phyloP scores from a whole-genome alignment of 2,888 invertebrate species.

The Ochropacha duplaris region DNA sequence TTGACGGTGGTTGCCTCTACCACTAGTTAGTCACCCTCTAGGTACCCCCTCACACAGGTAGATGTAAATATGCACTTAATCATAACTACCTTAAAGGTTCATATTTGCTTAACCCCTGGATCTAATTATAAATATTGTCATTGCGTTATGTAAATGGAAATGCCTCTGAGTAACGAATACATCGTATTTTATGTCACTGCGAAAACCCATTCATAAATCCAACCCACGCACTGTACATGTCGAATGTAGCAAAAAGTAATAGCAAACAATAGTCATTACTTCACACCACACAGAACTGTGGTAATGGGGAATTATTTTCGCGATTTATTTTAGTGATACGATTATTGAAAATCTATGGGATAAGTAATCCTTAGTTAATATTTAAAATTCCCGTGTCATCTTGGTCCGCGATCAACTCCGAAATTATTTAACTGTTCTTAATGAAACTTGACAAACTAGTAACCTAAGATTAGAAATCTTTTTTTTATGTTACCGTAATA shows the following conservation, averaged over 20 bases:
- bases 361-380: no score
- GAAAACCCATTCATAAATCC: conserved; percentile 44
- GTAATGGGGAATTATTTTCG: background rate
- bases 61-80: background rate
- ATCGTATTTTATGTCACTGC: conserved; percentile 39
- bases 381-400: no score
- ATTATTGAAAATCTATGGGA: background rate
- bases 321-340: background rate
- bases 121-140: conserved; percentile 32
- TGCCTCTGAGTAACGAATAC: conserved; percentile 56
- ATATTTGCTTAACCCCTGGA: conserved; percentile 2
- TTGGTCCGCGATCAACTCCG: no score
- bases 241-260: background rate
- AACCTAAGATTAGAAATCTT: no score
- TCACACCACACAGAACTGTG: background rate
- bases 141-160: conserved; percentile 64
- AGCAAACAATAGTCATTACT: background rate
- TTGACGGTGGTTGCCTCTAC: no score
- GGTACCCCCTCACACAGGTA: no score
- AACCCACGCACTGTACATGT: conserved; percentile 14
- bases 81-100: background rate
- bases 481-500: no score
- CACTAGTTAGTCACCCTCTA: no score
- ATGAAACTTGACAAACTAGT: no score
- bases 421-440: no score